Evolutionary conservation across 2,113 vertebrate genomes (phyloP), one percentile per base, ranked within the genome.

Genomic region (Puntigrus tetrazona): DNA sequence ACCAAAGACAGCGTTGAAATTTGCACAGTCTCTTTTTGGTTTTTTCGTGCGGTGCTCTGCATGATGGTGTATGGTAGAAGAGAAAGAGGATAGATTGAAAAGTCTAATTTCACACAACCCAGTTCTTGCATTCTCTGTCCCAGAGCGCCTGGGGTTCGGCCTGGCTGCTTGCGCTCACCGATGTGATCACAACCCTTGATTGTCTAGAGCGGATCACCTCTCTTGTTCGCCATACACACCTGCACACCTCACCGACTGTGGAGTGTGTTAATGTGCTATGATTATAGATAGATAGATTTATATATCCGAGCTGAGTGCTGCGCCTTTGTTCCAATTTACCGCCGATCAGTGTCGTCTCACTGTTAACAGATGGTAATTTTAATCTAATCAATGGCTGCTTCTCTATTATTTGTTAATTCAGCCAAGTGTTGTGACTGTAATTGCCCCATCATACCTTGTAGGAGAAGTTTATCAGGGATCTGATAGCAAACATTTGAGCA

Each of bases 381-480:
- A 72, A 70, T 82, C 80, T 55, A 82, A 82, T 82, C 31, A 70
- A 38, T 82, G 65, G 10, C 80, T 82, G 63, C 63, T 70, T 82
- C 65, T 70, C 63, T 50, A 55, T 82, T 82, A 81, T 82, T 82
- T 82, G 65, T 70, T 72, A 69, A 82, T 82, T 52, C 22, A 47
- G 82, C 36, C 18, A 34, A 31, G 83, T 81, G 38, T 75, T 65
- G 63, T 52, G 63, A 25, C 74, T 52, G 55, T 77, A 72, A 82
- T 82, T 82, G 63, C 45, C 45, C 65, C 65, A 81, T 81, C 79
- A 82, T 70, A 82, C 65, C 80, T 82, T 72, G 65, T 82, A 70
- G 63, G 22, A 38, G 22, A 72, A 38, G 45, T 76, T 52, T 43
- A 67, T 45, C 69, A 47, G 75, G 18, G 67, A 74, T 45, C 61